These are phyloP conservation scores for Pseudotriccus pelzelni DNA, from an alignment of 2,797 vertebrate genomes.

Conservation along the genomic window DNA sequence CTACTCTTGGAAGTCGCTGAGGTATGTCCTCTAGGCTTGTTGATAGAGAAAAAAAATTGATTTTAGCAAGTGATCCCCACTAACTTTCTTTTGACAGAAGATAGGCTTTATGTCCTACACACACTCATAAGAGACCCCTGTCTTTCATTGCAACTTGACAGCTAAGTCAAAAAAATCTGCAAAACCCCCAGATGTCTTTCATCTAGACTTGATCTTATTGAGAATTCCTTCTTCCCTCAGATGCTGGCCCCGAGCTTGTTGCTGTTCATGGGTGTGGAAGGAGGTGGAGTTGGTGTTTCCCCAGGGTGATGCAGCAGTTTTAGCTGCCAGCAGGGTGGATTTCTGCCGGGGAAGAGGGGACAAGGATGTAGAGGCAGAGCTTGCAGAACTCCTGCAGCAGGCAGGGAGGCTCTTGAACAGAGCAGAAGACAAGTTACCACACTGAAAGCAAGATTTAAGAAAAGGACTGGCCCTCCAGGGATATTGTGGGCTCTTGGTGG, in stretches of 20 bases:
- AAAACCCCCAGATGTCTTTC: not conserved
- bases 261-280: not conserved
- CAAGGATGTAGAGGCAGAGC: not conserved
- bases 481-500: not conserved
- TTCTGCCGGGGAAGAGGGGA: not conserved
- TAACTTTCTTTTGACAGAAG: not conserved
- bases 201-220: not conserved
- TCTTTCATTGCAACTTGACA: not conserved
- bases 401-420: not conserved
- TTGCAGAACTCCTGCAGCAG: not conserved
- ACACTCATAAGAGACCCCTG: not conserved
- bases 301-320: not conserved
- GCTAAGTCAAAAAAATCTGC: fast-evolving
- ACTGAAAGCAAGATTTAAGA: not conserved
- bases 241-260: not conserved
- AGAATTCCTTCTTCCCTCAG: not conserved
- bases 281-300: not conserved
- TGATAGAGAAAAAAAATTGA: not conserved
- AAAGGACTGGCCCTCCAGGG: not conserved
- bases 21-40: not conserved
- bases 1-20: not conserved
- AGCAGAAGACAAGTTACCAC: not conserved
- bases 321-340: not conserved
- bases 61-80: not conserved
- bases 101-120: not conserved